Evolutionary conservation across 2,888 invertebrate genomes (phyloP).

Genomic region (Lordiphosa fenestrarum): DNA sequence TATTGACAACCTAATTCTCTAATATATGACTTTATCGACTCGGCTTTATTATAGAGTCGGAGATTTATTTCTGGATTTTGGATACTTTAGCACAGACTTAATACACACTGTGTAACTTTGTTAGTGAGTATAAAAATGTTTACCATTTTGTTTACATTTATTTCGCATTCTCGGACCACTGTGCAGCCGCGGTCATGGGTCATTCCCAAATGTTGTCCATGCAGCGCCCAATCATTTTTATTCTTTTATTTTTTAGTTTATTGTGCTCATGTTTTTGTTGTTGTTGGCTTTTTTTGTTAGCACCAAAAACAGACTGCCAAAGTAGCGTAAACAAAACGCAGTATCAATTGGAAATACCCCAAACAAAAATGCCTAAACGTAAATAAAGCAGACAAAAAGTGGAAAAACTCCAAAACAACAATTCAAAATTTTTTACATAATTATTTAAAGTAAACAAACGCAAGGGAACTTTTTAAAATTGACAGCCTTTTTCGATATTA

Average conservation of each 20-base stretch:
- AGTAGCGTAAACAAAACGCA: conserved; percentile 31
- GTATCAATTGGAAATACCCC: conserved; percentile 47
- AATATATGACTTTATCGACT: no score
- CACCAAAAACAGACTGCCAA: conserved; percentile 15
- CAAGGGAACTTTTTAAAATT: conserved; percentile 7
- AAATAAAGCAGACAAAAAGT: conserved; percentile 38
- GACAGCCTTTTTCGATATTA: conserved; percentile 35
- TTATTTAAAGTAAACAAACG: conserved; percentile 1
- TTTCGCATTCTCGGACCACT: neutral
- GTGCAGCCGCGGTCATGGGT: conserved; percentile 12
- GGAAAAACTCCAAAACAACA: conserved; percentile 36
- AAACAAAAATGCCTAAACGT: conserved; percentile 30
- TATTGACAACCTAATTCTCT: no score
- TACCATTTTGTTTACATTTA: neutral
- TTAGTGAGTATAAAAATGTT: no score
- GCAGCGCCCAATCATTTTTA: conserved; percentile 29
- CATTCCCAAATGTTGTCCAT: conserved; percentile 22
- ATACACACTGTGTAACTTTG: no score
- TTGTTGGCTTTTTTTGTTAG: conserved; percentile 17
- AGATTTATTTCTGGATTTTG: no score
- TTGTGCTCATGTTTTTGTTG: conserved; percentile 7
- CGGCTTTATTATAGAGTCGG: no score
- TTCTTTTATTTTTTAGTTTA: conserved; percentile 10
- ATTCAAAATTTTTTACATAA: conserved; percentile 24
- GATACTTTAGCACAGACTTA: no score